These are phyloP conservation scores for Cirrhinus mrigala DNA, from an alignment of 2,797 vertebrate species.

Conservation along the genomic window DNA sequence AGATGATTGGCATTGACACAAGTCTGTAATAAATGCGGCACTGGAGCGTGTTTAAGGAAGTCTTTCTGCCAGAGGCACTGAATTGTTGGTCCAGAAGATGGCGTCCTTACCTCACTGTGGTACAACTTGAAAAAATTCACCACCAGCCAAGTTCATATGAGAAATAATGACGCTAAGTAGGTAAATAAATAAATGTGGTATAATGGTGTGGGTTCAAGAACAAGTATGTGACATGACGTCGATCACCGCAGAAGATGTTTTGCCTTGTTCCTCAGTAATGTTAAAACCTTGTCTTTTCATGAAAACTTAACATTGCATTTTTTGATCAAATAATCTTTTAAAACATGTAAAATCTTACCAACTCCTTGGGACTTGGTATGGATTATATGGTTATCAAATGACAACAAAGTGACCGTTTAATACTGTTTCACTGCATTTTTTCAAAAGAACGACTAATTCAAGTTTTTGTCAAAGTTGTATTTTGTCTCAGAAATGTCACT, in stretches of 20 bases:
- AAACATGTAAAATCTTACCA: background rate
- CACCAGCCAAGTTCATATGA: too few relatives aligned
- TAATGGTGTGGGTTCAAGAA: background rate
- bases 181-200: too few relatives aligned
- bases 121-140: background rate
- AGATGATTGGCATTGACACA: background rate
- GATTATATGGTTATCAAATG: too few relatives aligned
- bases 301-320: background rate
- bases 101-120: constrained; percentile 39
- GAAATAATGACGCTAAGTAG: too few relatives aligned
- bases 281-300: background rate
- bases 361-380: too few relatives aligned
- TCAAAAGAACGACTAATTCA: background rate
- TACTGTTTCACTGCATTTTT: background rate
- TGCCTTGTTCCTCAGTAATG: background rate
- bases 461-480: background rate
- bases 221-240: background rate
- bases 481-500: too few relatives aligned
- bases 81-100: constrained; percentile 52
- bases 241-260: background rate
- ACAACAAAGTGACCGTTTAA: too few relatives aligned
- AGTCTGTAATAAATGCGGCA: constrained; percentile 15
- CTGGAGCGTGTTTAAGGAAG: background rate
- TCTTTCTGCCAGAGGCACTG: constrained; percentile 21
- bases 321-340: background rate